Base-by-base conservation (phyloP, 2,113 vertebrate genomes). In the Phalacrocorax brasilianus region DNA sequence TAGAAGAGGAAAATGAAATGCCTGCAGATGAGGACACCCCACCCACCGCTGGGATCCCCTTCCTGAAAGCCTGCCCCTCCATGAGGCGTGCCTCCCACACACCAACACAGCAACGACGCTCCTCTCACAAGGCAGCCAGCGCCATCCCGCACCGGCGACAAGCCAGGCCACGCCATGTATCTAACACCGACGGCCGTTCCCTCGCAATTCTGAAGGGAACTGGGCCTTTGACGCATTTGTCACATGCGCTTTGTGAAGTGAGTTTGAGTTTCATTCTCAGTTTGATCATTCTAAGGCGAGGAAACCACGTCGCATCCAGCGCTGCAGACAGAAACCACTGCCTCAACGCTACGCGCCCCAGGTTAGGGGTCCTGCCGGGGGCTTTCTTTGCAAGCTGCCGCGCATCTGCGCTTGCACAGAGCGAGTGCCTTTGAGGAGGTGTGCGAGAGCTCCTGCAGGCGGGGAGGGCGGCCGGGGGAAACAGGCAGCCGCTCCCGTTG, bases 381-480 rank as follows among this genome's bases (percentile, higher is more conserved):
- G 38, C 38, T 38, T 38, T 38, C 38, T 38, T 38, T 30, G 2
- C 6, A 18, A 68, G 44, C 38, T 21, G 11, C 20, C 3, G 32
- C 3, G 2, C 1, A 5, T 0, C 42, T 3, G 18, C 24, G 3
- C 5, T 7, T 17, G 27, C 30, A 24, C 38, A 12, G 4, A 45
- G 18, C 35, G 9, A 4, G 0, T 14, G 9, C 14, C 38, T 16
- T 23, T 5, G 18, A 5, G 10, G 18, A 17, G 8, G 11, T 1
- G 10, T 4, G 3, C 0, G 26, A 59, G n/a, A 53, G 0, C n/a
- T 28, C 52, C 9, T 21, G 3, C 17, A 6, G 26, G 5, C 2
- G 3, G 17, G 50, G 30, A 55, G 58, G 19, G 35, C 4, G 2
- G 22, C 26, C 1, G 18, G 14, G 50, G 19, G 40, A 22, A 13